Percentiles rank a stretch among this genome's conserved stretches.
Evolutionary conservation across 2,797 vertebrate genomes (phyloP).

Genomic region (Rhynchotus rufescens): DNA sequence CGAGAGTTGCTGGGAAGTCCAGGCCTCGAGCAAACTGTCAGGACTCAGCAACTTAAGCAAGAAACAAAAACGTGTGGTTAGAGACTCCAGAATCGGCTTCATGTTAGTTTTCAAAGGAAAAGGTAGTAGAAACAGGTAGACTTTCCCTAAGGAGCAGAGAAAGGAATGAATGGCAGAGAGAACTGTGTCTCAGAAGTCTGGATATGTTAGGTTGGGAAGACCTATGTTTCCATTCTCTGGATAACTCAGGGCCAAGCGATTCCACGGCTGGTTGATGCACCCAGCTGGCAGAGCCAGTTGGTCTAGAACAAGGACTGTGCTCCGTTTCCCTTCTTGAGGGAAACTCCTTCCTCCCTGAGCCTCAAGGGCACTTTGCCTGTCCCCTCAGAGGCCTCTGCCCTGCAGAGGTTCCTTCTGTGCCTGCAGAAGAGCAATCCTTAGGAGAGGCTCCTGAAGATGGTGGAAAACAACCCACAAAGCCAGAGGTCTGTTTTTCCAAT

Average conservation of each 20-base stretch:
- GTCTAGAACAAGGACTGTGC: not conserved
- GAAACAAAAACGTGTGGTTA: not conserved
- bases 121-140: not conserved
- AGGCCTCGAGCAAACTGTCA: not conserved
- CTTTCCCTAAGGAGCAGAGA: not conserved
- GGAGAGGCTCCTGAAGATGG: not conserved
- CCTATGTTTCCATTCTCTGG: not conserved
- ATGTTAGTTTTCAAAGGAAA: not conserved
- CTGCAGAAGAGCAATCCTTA: not conserved
- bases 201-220: not conserved
- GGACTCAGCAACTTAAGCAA: constrained; percentile 12
- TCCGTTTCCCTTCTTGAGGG: not conserved
- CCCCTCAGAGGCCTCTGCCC: not conserved
- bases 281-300: not conserved
- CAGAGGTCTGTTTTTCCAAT: constrained; percentile 7
- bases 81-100: not conserved
- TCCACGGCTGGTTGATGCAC: not conserved
- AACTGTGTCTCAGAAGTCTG: constrained; percentile 1
- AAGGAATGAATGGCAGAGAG: not conserved
- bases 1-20: not conserved
- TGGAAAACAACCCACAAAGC: rapidly evolving
- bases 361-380: not conserved
- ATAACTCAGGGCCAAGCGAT: not conserved
- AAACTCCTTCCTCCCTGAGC: not conserved
- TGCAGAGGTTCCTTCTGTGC: not conserved